phyloP scores from a whole-genome alignment of 1,140 invertebrate genomes.

The Thaumatotibia leucotreta region DNA sequence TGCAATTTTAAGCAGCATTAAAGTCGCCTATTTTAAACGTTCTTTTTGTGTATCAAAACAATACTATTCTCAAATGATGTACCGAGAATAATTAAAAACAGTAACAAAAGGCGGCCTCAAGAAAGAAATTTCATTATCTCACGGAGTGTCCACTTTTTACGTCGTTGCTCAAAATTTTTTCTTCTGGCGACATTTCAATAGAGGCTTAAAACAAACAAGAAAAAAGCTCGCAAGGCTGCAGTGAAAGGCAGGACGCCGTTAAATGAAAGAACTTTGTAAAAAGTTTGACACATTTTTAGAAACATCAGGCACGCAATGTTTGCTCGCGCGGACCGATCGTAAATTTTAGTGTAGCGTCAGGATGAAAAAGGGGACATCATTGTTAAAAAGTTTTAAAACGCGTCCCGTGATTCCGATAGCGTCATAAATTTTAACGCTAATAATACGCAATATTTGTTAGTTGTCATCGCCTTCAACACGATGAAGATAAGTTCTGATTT shows the following conservation, averaged over 20 bases:
- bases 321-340: conserved; percentile 56
- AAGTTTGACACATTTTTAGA: conserved; percentile 76
- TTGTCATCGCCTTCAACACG: not conserved
- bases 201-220: conserved; percentile 68
- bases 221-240: conserved; percentile 64
- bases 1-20: not conserved
- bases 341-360: conserved; percentile 71
- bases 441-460: not conserved
- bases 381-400: conserved; percentile 70
- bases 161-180: conserved; percentile 52
- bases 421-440: conserved; percentile 17
- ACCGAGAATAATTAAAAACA: not conserved
- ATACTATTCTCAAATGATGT: not conserved
- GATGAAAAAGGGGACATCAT: conserved; percentile 73
- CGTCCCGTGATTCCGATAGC: conserved; percentile 55
- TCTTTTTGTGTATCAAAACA: conserved; percentile 12
- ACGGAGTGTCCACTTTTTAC: conserved; percentile 44
- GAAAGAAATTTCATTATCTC: conserved; percentile 44
- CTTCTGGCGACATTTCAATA: conserved; percentile 62
- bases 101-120: conserved; percentile 4
- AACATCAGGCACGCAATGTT: conserved; percentile 70
- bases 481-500: not conserved
- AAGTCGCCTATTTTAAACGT: not conserved
- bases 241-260: conserved; percentile 64
- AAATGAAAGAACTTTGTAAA: conserved; percentile 76